These are phyloP conservation scores for Talpa occidentalis DNA, from an alignment of 2,113 vertebrate genomes.

Conservation along the genomic window DNA sequence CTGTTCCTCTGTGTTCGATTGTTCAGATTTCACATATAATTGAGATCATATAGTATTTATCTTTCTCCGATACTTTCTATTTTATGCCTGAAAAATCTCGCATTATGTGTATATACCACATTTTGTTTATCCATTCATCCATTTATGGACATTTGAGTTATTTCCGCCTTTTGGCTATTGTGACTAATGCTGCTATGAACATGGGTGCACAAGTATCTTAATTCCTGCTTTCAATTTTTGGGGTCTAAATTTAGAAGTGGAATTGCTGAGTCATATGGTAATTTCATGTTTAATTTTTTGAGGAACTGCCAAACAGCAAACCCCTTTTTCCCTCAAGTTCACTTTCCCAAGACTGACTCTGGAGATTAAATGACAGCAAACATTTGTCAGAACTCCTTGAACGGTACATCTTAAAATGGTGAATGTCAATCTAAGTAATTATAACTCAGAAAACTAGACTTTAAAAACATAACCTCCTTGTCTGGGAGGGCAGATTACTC, in stretches of 20 bases:
- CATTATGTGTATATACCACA: neutral
- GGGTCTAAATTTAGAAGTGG: neutral
- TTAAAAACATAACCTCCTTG: neutral
- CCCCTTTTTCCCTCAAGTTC: neutral
- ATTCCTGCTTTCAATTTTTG: neutral
- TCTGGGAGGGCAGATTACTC: neutral
- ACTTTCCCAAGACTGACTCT: constrained; percentile 1
- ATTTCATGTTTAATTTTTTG: constrained; percentile 35
- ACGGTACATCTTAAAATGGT: neutral
- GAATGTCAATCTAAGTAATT: constrained; percentile 10
- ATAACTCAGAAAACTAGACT: neutral
- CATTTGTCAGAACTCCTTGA: neutral
- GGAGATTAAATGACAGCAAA: neutral
- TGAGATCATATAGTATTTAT: neutral
- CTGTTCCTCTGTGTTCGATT: neutral
- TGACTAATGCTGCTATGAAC: neutral
- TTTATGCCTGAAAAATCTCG: neutral
- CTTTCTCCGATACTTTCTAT: neutral
- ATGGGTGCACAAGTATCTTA: neutral
- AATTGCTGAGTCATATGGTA: neutral
- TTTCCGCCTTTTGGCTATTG: neutral
- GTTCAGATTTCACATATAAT: neutral
- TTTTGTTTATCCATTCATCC: neutral
- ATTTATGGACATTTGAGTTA: neutral
- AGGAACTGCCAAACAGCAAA: neutral